Evolutionary conservation across 1,140 invertebrate genomes (phyloP).

Genomic region (Drosophila lini): DNA sequence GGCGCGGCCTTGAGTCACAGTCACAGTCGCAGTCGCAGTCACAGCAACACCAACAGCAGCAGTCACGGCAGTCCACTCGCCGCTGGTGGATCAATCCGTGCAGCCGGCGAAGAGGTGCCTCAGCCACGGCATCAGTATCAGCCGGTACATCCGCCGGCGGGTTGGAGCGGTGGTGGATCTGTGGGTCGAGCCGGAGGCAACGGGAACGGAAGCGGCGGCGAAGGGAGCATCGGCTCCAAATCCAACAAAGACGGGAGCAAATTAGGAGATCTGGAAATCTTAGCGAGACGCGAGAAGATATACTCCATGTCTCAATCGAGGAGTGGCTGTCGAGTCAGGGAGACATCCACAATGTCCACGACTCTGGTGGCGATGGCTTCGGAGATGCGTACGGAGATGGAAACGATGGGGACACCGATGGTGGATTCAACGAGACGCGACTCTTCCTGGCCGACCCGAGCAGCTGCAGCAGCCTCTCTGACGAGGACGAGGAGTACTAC

Average conservation of each 20-base stretch:
- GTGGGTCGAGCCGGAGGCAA: conserved; percentile 68
- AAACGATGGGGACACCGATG: conserved; percentile 27
- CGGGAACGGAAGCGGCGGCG: conserved; percentile 64
- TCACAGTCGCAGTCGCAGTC: conserved; percentile 37
- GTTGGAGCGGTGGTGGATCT: conserved; percentile 84
- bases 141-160: conserved; percentile 26
- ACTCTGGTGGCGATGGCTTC: conserved; percentile 51
- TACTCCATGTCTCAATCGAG: conserved; percentile 84
- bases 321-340: conserved; percentile 83
- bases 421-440: conserved; percentile 49
- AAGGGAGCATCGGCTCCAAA: conserved; percentile 70
- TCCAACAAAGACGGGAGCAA: conserved; percentile 79
- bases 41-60: conserved; percentile 73
- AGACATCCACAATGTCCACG: conserved; percentile 51
- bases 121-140: conserved; percentile 67
- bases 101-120: conserved; percentile 45
- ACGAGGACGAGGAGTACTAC: conserved; percentile 82
- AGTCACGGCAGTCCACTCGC: conserved; percentile 65
- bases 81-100: conserved; percentile 76
- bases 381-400: conserved; percentile 37
- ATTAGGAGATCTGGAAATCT: conserved; percentile 85
- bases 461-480: conserved; percentile 76
- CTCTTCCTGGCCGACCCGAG: conserved; percentile 70
- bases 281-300: conserved; percentile 85
- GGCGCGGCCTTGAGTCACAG: conserved; percentile 25